Evolutionary conservation across 2,113 vertebrate genomes (phyloP).

Genomic region (Cryptotis parvus): DNA sequence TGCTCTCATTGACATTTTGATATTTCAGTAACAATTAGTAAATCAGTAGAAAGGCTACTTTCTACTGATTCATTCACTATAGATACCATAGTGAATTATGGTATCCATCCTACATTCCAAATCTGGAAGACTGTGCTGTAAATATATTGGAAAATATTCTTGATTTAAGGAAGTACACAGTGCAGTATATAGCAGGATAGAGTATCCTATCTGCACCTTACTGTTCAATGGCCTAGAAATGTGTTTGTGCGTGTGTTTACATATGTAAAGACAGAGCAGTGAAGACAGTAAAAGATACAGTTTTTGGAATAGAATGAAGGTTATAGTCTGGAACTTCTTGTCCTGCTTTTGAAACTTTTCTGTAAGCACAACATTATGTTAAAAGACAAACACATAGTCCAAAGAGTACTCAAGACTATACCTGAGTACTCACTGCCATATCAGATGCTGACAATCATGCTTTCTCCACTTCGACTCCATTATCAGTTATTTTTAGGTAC

Average conservation of each 20-base stretch:
- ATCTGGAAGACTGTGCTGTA: slow-evolving; percentile 26
- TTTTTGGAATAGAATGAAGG: not conserved
- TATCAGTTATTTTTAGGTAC: slow-evolving; percentile 36
- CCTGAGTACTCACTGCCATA: not conserved
- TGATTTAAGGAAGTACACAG: slow-evolving; percentile 32
- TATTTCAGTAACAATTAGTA: not conserved
- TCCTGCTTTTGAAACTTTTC: slow-evolving; percentile 18
- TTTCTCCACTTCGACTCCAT: not conserved
- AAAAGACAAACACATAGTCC: slow-evolving; percentile 6
- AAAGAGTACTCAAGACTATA: too few species aligned
- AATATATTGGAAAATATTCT: not conserved
- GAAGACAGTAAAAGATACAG: not conserved
- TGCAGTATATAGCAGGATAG: not conserved
- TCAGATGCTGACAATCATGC: not conserved
- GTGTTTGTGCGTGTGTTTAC: not conserved
- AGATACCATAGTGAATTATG: not conserved
- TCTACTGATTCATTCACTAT: too few species aligned
- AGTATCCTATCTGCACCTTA: not conserved
- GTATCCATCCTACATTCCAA: not conserved
- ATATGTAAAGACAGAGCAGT: not conserved
- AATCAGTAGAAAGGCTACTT: not conserved
- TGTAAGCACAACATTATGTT: not conserved
- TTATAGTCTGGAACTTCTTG: slow-evolving; percentile 43
- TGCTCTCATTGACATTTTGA: not conserved
- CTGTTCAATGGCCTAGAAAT: not conserved